Evolutionary conservation across 2,888 invertebrate genomes (phyloP).

Genomic region (Trichacis sp.): DNA sequence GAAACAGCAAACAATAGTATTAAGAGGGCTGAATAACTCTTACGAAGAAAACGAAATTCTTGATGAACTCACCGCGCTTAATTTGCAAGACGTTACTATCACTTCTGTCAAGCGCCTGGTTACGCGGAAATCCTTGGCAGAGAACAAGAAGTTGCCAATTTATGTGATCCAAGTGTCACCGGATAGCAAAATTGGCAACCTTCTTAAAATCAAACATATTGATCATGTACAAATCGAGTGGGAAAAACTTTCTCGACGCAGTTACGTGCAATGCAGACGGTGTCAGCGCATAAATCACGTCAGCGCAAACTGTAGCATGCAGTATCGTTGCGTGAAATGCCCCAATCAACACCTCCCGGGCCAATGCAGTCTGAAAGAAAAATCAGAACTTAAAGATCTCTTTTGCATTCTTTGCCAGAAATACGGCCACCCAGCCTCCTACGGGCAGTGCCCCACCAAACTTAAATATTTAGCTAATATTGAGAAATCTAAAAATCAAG

Average conservation of each 20-base stretch:
- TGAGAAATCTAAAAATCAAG: no score
- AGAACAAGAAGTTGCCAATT: no score
- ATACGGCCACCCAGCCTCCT: no score
- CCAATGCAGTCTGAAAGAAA: conserved; percentile 5
- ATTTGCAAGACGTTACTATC: no score
- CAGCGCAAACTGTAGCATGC: conserved; percentile 26
- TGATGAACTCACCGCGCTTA: no score
- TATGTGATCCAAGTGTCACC: background rate
- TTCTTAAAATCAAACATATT: background rate
- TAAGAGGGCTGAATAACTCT: no score
- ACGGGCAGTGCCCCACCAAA: no score
- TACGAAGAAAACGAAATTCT: no score
- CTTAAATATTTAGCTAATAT: no score
- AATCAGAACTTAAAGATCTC: background rate
- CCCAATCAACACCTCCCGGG: conserved; percentile 19
- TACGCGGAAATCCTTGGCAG: no score
- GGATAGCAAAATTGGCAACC: background rate
- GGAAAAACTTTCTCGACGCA: background rate
- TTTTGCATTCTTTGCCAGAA: background rate
- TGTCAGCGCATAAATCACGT: conserved; percentile 36
- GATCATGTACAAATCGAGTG: background rate
- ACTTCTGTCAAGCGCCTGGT: no score
- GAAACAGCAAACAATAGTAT: no score
- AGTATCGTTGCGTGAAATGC: conserved; percentile 31
- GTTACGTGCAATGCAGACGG: conserved; percentile 23